Evolutionary conservation across 2,113 vertebrate genomes (phyloP), one percentile per base, ranked within the genome.

Genomic region (Tragelaphus scriptus): DNA sequence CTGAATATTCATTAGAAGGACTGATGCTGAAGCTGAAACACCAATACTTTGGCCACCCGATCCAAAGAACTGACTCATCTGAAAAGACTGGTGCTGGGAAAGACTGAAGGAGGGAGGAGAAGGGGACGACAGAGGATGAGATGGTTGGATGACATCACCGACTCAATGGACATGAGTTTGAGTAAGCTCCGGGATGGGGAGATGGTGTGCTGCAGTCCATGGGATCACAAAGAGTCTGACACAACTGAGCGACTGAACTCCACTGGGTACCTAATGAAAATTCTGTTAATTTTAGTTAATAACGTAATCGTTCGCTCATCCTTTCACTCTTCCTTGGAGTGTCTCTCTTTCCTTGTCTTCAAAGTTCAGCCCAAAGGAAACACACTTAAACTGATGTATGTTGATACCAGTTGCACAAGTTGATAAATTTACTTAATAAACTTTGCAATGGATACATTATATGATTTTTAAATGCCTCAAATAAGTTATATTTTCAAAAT

Each of bases 211-310:
- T 36, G 2, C n/a, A 71, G 68, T 71, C 68, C n/a, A 71, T 40
- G 68, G 19, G 2, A n/a, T 13, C 36, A 36, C 68, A 71, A 68
- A 68, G 68, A 71, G 68, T 40, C 5, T 0, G 0, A 71, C n/a
- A 71, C 0, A 0, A 71, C 68, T 71, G n/a, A 71, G 9, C 0
- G 0, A 71, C n/a, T 71, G n/a, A 40, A 71, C 10, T 40, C 5
- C 53, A 30, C 28, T 32, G 47, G 9, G 47, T 51, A 81, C 2
- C 17, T 51, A 81, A 51, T 53, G 47, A 81, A 32, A 53, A 32
- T 32, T 81, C 49, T 81, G 51, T 21, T 32, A 53, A 53, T 81
- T 81, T 32, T 81, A 53, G 9, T 53, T 81, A 53, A 21, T 81
- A 21, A 51, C 32, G 51, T 55, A 55, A 53, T 82, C 6, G 0